Base-by-base conservation (phyloP, 2,113 vertebrate species). In the Calidris pygmaea region DNA sequence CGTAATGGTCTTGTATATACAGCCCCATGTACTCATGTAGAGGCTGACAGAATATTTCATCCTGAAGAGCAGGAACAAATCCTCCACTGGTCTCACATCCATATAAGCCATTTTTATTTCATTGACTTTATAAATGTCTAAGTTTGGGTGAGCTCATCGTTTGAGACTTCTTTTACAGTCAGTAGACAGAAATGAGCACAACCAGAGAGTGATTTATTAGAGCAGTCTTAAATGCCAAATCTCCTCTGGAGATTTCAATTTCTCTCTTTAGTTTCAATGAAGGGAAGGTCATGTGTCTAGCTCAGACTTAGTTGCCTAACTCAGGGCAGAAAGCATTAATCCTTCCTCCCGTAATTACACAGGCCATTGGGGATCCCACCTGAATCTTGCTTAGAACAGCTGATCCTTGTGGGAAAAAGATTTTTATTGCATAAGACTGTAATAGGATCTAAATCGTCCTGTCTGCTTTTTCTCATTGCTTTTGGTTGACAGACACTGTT, bases 181-280 rank as follows among this genome's bases (percentile, higher is more conserved):
- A 63, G 48, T 47, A 89, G 76, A 78, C 50, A 87, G 70, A 91
- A 96, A 82, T 72, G 18, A 94, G 59, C 27, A 66, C 43, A 76
- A 82, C 27, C 70, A 76, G 19, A 85, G 47, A 81, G 9, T 91
- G 77, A 96, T 94, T 95, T 96, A 94, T 94, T 94, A 89, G 35
- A 81, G 4, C 52, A 75, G 70, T 87, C 60, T 91, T 81, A 87
- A 95, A 95, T 89, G 39, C 66, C 48, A 73, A 81, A 89, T 95
- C 22, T 95, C 55, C 83, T 95, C 83, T 58, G 17, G 60, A 87
- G 70, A 75, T 26, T 95, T 89, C 86, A 71, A 81, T 95, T 95
- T 80, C 45, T 92, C 35, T 73, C 39, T 77, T 93, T 53, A 73
- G 3, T 84, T 88, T 67, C 60, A 82, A 9, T 68, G 53, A 93